phyloP scores from a whole-genome alignment of 2,113 vertebrate genomes.

The Dromas ardeola region DNA sequence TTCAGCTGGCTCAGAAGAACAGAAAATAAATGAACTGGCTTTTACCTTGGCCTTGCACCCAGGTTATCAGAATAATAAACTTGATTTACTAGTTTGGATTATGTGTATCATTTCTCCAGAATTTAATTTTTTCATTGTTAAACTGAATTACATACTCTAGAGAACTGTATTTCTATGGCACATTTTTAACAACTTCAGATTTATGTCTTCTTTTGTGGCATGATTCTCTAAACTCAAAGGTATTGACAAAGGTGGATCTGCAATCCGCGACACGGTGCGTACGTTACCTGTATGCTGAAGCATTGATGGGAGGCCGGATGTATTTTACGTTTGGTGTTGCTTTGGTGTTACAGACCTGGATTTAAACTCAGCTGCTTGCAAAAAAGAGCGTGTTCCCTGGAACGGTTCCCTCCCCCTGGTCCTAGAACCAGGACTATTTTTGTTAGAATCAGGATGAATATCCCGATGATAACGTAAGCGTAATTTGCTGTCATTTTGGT shows the following conservation, averaged over 20 bases:
- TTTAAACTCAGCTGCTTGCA: not conserved
- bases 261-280: not conserved
- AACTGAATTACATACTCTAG: not conserved
- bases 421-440: not conserved
- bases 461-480: not conserved
- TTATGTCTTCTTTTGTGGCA: not conserved
- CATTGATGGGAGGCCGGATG: rapidly evolving
- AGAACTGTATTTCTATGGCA: not conserved
- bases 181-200: not conserved
- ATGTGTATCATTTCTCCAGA: not conserved
- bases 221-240: not conserved
- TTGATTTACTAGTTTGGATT: not conserved
- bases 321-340: not conserved
- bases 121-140: not conserved
- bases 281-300: not conserved
- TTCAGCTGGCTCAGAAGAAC: not conserved
- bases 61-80: not conserved
- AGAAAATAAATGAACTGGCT: not conserved
- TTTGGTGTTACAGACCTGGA: not conserved
- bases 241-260: not conserved
- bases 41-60: not conserved
- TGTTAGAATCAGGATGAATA: not conserved
- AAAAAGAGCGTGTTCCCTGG: not conserved
- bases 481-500: not conserved
- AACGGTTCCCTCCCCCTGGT: not conserved